phyloP scores from a whole-genome alignment of 2,888 invertebrate genomes.

The Caenorhabditis imperialis region DNA sequence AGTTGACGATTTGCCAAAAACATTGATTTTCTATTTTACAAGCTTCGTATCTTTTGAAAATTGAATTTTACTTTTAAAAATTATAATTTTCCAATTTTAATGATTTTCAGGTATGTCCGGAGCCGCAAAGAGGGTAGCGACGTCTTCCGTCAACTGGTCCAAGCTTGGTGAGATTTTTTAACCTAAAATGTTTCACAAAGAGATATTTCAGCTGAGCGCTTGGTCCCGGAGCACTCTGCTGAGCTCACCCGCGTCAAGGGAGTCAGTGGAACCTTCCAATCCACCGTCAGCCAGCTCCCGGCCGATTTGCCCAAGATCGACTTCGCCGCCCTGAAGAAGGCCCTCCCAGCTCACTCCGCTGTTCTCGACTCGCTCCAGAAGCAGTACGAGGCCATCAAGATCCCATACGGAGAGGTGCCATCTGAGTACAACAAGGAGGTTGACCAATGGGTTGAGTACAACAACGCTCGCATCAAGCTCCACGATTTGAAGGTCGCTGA shows the following conservation, averaged over 20 bases:
- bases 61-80: not conserved
- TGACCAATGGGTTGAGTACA: constrained; percentile 74
- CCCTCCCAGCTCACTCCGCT: constrained; percentile 74
- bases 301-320: constrained; percentile 77
- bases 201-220: constrained; percentile 52
- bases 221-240: constrained; percentile 68
- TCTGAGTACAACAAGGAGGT: constrained; percentile 71
- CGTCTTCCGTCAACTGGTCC: constrained; percentile 75
- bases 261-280: constrained; percentile 72
- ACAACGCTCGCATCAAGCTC: constrained; percentile 73
- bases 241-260: constrained; percentile 75
- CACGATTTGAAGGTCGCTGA: constrained; percentile 75
- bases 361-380: constrained; percentile 76
- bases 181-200: not conserved
- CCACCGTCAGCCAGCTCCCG: constrained; percentile 72
- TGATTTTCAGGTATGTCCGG: constrained; percentile 67
- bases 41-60: not conserved
- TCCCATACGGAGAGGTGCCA: constrained; percentile 77
- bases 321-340: constrained; percentile 77
- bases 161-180: constrained; percentile 64
- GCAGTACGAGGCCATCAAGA: constrained; percentile 76
- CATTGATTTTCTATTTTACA: not conserved
- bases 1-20: not conserved
- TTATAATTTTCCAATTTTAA: constrained; percentile 4
- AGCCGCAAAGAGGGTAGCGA: constrained; percentile 76